Percentiles rank a stretch among this genome's conserved stretches.
Evolutionary conservation across 2,888 invertebrate genomes (phyloP).

Genomic region (Nysson spinosus): DNA sequence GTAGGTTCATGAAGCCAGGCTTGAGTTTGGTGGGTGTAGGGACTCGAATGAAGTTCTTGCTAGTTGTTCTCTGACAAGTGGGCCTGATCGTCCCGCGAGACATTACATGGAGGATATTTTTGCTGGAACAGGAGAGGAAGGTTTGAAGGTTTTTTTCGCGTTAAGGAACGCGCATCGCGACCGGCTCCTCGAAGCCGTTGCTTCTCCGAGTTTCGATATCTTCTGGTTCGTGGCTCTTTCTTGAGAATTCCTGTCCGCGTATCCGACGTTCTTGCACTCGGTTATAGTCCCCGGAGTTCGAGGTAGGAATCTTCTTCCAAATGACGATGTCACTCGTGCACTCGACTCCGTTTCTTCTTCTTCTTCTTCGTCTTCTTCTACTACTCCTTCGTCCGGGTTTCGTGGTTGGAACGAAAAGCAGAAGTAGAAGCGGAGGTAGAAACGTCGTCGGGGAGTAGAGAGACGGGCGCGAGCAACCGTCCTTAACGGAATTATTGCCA

Average conservation of each 20-base stretch:
- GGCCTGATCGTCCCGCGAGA: conserved; percentile 45
- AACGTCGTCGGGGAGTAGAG: conserved; percentile 21
- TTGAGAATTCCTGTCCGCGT: conserved; percentile 50
- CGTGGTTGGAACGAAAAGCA: conserved; percentile 52
- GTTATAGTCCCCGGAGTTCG: conserved; percentile 43
- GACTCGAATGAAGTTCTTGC: conserved; percentile 46
- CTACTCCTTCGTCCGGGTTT: conserved; percentile 9
- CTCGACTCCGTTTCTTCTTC: conserved; percentile 13
- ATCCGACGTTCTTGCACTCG: conserved; percentile 51
- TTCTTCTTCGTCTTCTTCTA: conserved; percentile 3
- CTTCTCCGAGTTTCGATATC: conserved; percentile 24
- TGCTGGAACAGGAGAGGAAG: conserved; percentile 35
- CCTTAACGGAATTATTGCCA: conserved; percentile 68
- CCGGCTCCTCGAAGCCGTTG: conserved; percentile 18
- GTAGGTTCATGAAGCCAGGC: conserved; percentile 8
- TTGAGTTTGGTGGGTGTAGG: conserved; percentile 43
- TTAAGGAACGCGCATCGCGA: conserved; percentile 18
- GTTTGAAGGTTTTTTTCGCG: conserved; percentile 29
- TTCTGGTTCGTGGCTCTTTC: conserved; percentile 48
- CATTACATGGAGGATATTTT: conserved; percentile 48
- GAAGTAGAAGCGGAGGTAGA: conserved; percentile 13
- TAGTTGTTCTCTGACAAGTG: conserved; percentile 31
- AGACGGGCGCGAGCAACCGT: conserved; percentile 58
- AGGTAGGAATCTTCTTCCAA: conserved; percentile 56
- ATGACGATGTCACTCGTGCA: conserved; percentile 61